These are phyloP conservation scores for Neodiprion pinetum DNA, from an alignment of 1,140 invertebrate genomes.

Conservation along the genomic window DNA sequence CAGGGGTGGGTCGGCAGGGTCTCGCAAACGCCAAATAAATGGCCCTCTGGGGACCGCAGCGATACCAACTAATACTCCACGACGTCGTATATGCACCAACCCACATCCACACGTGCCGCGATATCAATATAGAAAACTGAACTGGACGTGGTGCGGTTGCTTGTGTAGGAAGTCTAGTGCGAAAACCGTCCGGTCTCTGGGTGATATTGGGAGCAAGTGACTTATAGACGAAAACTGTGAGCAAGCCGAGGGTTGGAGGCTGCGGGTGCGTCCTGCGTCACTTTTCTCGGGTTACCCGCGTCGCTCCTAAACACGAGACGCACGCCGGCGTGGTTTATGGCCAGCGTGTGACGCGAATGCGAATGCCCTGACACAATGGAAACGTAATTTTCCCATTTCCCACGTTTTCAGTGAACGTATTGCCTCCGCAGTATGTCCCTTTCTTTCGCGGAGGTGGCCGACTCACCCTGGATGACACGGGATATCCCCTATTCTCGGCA, in stretches of 20 bases:
- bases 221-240: slow-evolving; percentile 26
- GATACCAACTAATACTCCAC: slow-evolving; percentile 25
- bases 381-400: slow-evolving; percentile 27
- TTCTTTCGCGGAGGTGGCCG: neutral
- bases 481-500: slow-evolving; percentile 16
- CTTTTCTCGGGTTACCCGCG: too few relatives aligned
- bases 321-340: neutral
- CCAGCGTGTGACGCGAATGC: slow-evolving; percentile 29
- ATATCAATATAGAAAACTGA: slow-evolving; percentile 34
- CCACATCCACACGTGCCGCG: slow-evolving; percentile 15
- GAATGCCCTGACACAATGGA: slow-evolving; percentile 31
- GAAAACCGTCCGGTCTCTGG: slow-evolving; percentile 20
- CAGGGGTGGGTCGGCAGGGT: slow-evolving; percentile 3
- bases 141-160: neutral
- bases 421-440: neutral
- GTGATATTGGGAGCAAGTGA: slow-evolving; percentile 38
- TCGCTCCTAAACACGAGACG: neutral
- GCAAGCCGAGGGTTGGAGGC: too few relatives aligned
- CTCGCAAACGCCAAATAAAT: slow-evolving; percentile 39
- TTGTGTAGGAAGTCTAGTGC: neutral
- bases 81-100: neutral
- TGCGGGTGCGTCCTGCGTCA: too few relatives aligned
- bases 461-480: neutral
- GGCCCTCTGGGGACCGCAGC: slow-evolving; percentile 34
- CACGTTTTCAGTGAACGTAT: slow-evolving; percentile 1